A percentile compares a stretch with the other conserved stretches of the same genome.
Conservation (phyloP, 1,140 invertebrate genomes). For the Rhyacophila brunnea region DNA sequence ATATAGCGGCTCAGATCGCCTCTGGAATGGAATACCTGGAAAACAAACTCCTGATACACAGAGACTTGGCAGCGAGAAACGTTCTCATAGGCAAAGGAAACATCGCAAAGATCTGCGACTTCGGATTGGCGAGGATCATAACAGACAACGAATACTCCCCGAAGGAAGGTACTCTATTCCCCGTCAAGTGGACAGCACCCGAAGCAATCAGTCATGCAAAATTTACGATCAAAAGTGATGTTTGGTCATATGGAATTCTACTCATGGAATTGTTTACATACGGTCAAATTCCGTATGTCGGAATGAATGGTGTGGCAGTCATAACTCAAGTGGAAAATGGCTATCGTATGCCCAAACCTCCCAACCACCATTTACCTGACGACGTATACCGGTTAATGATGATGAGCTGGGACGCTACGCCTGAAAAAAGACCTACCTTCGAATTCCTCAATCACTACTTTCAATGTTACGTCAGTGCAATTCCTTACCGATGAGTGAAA, state of each 20-base stretch:
- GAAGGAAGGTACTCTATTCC: constrained; percentile 89
- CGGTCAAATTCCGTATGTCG: constrained; percentile 95
- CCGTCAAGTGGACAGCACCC: constrained; percentile 96
- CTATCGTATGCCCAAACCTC: constrained; percentile 91
- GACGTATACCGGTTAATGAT: constrained; percentile 91
- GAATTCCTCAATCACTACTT: constrained; percentile 97
- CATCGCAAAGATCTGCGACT: constrained; percentile 95
- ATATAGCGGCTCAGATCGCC: constrained; percentile 94
- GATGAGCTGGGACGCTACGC: constrained; percentile 88
- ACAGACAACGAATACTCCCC: constrained; percentile 98
- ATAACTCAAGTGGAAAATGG: constrained; percentile 94
- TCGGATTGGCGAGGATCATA: constrained; percentile 92
- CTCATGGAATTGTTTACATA: constrained; percentile 97
- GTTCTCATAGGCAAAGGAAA: constrained; percentile 95
- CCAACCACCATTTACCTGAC: constrained; percentile 82
- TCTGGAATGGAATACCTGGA: constrained; percentile 95
- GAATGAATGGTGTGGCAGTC: constrained; percentile 93
- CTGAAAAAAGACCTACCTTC: constrained; percentile 96
- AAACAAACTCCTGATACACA: constrained; percentile 83
- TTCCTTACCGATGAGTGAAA: constrained; percentile 87
- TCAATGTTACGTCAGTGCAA: constrained; percentile 93
- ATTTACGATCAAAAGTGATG: constrained; percentile 98
- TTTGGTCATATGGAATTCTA: constrained; percentile 97
- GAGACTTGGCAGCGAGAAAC: constrained; percentile 85
- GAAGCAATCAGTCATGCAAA: constrained; percentile 92